Evolutionary conservation across 2,113 vertebrate genomes (phyloP), one percentile per base, ranked within the genome.

Genomic region (Anser brachyrhynchus): DNA sequence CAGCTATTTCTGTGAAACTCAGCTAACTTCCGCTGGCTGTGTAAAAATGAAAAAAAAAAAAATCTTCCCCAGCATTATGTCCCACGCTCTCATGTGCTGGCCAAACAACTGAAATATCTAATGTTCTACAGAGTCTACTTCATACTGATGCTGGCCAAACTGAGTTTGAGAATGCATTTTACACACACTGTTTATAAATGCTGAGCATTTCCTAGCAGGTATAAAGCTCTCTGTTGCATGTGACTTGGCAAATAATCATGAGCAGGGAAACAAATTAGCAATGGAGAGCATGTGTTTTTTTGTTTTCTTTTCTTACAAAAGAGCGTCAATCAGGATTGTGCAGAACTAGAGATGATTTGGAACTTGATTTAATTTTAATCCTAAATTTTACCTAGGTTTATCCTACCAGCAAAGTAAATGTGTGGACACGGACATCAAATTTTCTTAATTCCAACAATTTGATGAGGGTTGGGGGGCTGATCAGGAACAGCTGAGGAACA

Each of bases 1-100:
- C 96, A 95, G 87, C 87, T 91, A 94, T 93, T 97, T 90, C 87
- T 93, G 83, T 62, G 85, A 87, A 94, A 95, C 96, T 95, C 94
- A 28, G 91, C 91, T 95, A 84, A 95, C 96, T 97, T 94, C 93
- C 73, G 39, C 75, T 88, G 90, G 81, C 89, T 95, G 84, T 33
- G 87, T 84, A 92, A 89, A 90, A 96, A 76, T 61, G 46, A 20
- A 37, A 76, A 70, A 66, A 55, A 55, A n/a, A 59, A 70, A 66
- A 25, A 37, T 41, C 84, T 74, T 84, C 75, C 73, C 59, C 67
- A 95, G 74, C 80, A 83, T 82, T 85, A 33, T 84, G 77, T 84
- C 94, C 93, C 76, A 72, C 4, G 17, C 83, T 92, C 69, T 76
- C 7, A 0, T 35, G 43, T 1, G 4, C 91, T 89, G 91, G 93